Evolutionary conservation across 1,140 invertebrate species (phyloP).

Genomic region (Drosophila nigrodunni): DNA sequence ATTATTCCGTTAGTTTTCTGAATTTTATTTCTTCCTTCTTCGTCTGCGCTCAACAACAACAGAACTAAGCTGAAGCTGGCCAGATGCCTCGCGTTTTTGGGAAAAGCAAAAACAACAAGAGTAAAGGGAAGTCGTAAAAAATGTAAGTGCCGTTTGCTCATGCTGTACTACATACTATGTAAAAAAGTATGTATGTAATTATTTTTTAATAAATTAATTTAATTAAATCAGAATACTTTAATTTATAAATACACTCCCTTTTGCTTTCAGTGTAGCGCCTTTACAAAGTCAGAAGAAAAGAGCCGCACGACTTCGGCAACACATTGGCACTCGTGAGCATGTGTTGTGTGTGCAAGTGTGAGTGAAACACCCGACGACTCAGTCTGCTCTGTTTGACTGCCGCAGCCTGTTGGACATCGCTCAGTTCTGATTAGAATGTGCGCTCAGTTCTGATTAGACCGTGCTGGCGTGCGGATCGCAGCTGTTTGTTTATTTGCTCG

Average conservation of each 20-base stretch:
- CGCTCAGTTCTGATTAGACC: slow-evolving; percentile 76
- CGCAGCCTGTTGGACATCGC: slow-evolving; percentile 65
- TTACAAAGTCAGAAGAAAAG: neutral
- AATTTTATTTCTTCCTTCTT: neutral
- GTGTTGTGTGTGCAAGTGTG: slow-evolving; percentile 3
- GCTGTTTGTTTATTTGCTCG: slow-evolving; percentile 6
- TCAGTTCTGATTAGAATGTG: slow-evolving; percentile 50
- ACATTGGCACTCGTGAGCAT: slow-evolving; percentile 3
- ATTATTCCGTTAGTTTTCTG: neutral
- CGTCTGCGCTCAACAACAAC: no score
- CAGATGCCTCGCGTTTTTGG: no score
- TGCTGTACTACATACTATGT: no score
- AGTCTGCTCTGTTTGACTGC: slow-evolving; percentile 29
- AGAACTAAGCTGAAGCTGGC: no score
- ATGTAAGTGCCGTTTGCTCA: no score
- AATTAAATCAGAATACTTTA: neutral
- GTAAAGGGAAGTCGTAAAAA: no score
- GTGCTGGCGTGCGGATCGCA: slow-evolving; percentile 56
- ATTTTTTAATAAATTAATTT: no score
- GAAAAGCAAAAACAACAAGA: no score
- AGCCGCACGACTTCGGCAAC: slow-evolving; percentile 11
- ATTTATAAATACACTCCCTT: neutral
- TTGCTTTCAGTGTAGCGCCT: slow-evolving; percentile 1
- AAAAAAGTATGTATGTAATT: no score
- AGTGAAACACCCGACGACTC: slow-evolving; percentile 23